Conservation (phyloP, 2,113 vertebrate species). For the Eptatretus burgeri region DNA sequence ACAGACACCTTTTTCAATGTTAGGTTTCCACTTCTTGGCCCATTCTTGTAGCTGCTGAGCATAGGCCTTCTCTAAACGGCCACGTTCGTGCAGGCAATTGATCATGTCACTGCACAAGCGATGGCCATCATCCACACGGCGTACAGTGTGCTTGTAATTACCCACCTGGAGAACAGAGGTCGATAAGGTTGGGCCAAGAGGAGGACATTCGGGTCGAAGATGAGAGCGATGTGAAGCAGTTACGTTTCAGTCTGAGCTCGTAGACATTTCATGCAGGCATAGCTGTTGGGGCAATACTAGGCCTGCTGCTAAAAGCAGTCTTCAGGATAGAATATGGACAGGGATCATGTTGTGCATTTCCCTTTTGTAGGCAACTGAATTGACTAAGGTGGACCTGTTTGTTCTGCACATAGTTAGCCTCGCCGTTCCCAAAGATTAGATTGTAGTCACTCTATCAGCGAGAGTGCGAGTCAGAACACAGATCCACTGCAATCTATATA, state of each 20-base stretch:
- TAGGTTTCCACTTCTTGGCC: slow-evolving; percentile 72
- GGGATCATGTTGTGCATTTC: neutral
- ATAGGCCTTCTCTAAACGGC: slow-evolving; percentile 65
- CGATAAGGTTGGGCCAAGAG: slow-evolving; percentile 6
- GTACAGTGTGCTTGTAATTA: slow-evolving; percentile 75
- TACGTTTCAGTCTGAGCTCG: slow-evolving; percentile 4
- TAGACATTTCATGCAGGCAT: neutral
- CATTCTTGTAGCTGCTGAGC: slow-evolving; percentile 80
- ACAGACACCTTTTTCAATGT: slow-evolving; percentile 55
- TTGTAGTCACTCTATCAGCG: too few relatives aligned
- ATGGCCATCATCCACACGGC: slow-evolving; percentile 64
- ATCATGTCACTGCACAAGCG: slow-evolving; percentile 68
- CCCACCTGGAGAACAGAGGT: slow-evolving; percentile 28
- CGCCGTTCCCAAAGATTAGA: too few relatives aligned
- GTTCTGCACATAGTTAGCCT: too few relatives aligned
- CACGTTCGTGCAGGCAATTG: slow-evolving; percentile 71
- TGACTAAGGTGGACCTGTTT: too few relatives aligned
- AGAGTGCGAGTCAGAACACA: too few relatives aligned
- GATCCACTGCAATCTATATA: too few relatives aligned
- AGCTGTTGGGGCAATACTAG: neutral
- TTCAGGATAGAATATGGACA: neutral
- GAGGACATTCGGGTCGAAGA: slow-evolving; percentile 3
- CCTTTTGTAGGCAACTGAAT: too few relatives aligned
- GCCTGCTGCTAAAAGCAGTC: neutral
- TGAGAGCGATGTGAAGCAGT: neutral